Evolutionary conservation across 2,113 vertebrate genomes (phyloP).

Genomic region (Cisticola juncidis): DNA sequence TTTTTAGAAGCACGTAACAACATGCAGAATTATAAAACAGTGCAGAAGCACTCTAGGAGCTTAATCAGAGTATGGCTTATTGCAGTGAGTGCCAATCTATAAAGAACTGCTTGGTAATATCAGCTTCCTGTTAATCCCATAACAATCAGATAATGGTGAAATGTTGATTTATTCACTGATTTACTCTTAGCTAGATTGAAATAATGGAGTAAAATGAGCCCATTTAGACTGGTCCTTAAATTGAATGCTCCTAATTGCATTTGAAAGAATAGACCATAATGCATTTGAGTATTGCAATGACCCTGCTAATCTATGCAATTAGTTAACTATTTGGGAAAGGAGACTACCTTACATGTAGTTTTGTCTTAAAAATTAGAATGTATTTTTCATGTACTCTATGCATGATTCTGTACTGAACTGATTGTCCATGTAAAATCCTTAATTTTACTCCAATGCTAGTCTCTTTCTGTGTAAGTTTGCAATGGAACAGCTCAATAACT

Average conservation of each 20-base stretch:
- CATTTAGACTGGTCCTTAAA: constrained; percentile 45
- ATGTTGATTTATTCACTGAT: constrained; percentile 65
- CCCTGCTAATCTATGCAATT: constrained; percentile 49
- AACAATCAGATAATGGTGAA: constrained; percentile 57
- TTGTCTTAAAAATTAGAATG: not conserved
- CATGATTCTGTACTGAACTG: not conserved
- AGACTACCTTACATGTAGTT: not conserved
- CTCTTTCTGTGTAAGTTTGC: not conserved
- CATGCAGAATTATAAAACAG: not conserved
- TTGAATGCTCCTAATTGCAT: constrained; percentile 59
- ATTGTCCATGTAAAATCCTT: not conserved
- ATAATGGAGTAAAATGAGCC: constrained; percentile 65
- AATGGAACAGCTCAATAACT: not conserved
- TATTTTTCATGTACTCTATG: not conserved
- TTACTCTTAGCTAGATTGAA: constrained; percentile 62
- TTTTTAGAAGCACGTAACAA: not conserved
- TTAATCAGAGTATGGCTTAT: not conserved
- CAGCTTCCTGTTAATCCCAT: constrained; percentile 58
- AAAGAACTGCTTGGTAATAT: constrained; percentile 25
- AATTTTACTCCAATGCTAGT: not conserved
- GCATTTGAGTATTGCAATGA: constrained; percentile 3
- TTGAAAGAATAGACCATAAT: constrained; percentile 56
- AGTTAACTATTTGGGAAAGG: constrained; percentile 34
- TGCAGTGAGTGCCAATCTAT: not conserved
- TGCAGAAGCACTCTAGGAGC: not conserved